Percentiles rank a stretch among this genome's conserved stretches.
Conservation (phyloP, 1,140 invertebrate species). For the Galleria mellonella region DNA sequence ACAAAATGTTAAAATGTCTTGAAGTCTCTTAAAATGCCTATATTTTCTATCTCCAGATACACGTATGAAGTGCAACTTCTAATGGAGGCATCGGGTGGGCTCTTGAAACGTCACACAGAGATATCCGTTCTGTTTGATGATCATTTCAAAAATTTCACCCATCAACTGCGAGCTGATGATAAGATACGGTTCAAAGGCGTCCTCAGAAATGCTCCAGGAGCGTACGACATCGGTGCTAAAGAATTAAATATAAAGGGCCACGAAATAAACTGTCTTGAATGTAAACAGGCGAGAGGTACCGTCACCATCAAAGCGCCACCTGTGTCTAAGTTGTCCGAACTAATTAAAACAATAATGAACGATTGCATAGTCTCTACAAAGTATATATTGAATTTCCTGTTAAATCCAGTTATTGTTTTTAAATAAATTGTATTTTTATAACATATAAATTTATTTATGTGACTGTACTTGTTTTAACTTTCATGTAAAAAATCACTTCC, state of each 20-base stretch:
- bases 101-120: constrained; percentile 78
- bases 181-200: constrained; percentile 82
- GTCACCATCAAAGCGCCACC: constrained; percentile 59
- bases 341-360: constrained; percentile 72
- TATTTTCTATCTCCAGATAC: constrained; percentile 63
- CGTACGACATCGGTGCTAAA: constrained; percentile 74
- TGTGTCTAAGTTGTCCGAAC: constrained; percentile 47
- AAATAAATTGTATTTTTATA: constrained; percentile 65
- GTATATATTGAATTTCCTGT: constrained; percentile 83
- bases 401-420: constrained; percentile 84
- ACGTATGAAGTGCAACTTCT: constrained; percentile 81
- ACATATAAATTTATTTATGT: no score
- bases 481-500: neutral
- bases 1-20: no score
- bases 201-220: constrained; percentile 60
- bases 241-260: constrained; percentile 76
- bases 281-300: constrained; percentile 75
- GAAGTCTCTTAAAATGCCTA: no score
- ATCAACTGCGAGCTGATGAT: constrained; percentile 79
- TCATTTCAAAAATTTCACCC: constrained; percentile 83
- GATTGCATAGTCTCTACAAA: constrained; percentile 79
- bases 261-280: constrained; percentile 80
- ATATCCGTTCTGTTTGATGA: constrained; percentile 77
- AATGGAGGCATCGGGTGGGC: constrained; percentile 78
- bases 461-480: neutral